Evolutionary conservation across 2,888 invertebrate species (phyloP), one percentile per base, ranked within the genome.

Genomic region (Folsomia candida): DNA sequence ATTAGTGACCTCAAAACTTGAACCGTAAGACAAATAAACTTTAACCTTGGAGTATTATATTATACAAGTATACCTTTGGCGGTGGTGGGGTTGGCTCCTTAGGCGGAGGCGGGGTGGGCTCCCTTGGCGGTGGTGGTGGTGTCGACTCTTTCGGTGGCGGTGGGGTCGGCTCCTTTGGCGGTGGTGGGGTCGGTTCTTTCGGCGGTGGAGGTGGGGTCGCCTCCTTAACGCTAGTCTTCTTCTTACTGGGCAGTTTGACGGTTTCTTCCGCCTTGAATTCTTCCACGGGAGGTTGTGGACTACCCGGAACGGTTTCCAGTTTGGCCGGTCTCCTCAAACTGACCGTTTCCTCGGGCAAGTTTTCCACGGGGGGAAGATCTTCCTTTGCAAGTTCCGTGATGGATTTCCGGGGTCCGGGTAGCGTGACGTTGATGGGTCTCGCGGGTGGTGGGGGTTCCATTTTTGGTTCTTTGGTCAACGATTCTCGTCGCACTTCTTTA

Each of bases 361-460:
- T 68, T 59, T 67, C 71, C 6, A 70, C 57, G 54, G 57, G 68
- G 1, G 75, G 72, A 11, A 72, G 24, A n/a, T 67, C 72, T n/a
- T 66, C 65, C 51, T 29, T 60, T 18, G 67, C 54, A 25, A 68
- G 67, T 58, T 74, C 75, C 11, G 67, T 62, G 11, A 78, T 70
- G 1, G 77, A 76, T 72, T 78, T 78, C 61, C 75, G 70, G 24
- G 78, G 78, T 63, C 73, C 66, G 24, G 77, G 78, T n/a, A 78
- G 61, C 2, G 75, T 75, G 4, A 77, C 69, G 65, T 67, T 68
- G 14, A 71, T 62, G 2, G 69, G 70, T 51, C 69, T 6, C 18
- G 67, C 67, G 20, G 73, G 66, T 24, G 69, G 66, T 11, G 69
- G 69, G 2, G 61, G 60, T 11, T 66, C 68, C 59, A 70, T 70